A percentile compares a stretch with the other conserved stretches of the same genome.
phyloP scores from a whole-genome alignment of 1,140 invertebrate genomes.

The Cherax destructor region DNA sequence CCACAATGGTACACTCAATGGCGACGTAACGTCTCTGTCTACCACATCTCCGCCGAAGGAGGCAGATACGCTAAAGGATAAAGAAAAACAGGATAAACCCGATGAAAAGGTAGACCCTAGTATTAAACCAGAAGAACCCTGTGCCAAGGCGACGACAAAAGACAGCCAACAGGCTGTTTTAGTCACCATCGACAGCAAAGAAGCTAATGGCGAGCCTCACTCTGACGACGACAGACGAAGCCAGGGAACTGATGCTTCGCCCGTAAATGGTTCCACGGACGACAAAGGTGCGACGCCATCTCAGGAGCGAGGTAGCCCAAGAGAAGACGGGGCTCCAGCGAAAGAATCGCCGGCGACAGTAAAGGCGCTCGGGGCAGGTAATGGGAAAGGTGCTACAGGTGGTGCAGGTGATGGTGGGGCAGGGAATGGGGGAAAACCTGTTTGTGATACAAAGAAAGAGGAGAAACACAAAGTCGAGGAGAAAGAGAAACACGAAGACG shows the following conservation, averaged over 20 bases:
- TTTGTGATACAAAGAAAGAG: background rate
- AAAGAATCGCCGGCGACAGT: background rate
- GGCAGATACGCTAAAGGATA: background rate
- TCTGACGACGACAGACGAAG: background rate
- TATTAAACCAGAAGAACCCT: background rate
- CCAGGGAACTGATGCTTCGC: no score
- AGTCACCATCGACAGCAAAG: background rate
- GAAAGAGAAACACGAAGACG: background rate
- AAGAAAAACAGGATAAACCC: background rate
- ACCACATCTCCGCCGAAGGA: background rate
- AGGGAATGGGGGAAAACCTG: background rate
- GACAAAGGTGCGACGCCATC: background rate
- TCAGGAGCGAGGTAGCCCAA: background rate
- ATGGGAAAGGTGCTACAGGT: background rate
- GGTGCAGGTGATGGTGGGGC: constrained; percentile 1
- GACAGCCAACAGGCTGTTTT: background rate
- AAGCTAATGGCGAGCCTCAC: background rate
- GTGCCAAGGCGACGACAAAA: background rate
- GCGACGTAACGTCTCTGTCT: background rate
- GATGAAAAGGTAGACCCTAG: background rate
- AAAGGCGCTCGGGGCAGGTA: constrained; percentile 13
- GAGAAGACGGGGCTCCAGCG: background rate
- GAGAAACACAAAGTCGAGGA: background rate
- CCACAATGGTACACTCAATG: background rate
- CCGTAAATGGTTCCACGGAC: background rate